Evolutionary conservation across 2,797 vertebrate genomes (phyloP).

Genomic region (Microctenopoma stevenorrisi): DNA sequence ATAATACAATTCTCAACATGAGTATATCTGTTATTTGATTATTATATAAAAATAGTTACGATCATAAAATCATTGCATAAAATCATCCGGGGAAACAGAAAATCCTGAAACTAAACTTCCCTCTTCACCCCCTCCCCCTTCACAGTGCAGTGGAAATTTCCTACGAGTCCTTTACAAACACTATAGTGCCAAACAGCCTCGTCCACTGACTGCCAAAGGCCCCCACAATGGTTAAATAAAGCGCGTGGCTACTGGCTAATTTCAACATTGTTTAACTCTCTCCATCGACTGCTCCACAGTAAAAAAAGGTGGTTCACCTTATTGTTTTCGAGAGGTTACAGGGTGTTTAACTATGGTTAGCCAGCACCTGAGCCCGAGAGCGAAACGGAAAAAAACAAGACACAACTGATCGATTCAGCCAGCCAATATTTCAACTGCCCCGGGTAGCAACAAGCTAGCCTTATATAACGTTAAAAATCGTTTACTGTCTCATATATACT

Average conservation of each 20-base stretch:
- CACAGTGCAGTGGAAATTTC: slow-evolving; percentile 78
- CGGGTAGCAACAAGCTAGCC: slow-evolving; percentile 5
- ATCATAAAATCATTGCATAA: neutral
- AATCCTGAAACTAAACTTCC: neutral
- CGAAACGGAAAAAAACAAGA: slow-evolving; percentile 19
- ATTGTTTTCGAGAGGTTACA: neutral
- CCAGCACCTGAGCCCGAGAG: slow-evolving; percentile 1
- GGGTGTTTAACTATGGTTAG: neutral
- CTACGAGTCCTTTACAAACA: slow-evolving; percentile 57
- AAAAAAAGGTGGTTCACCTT: neutral
- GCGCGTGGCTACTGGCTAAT: neutral
- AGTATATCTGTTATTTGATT: neutral
- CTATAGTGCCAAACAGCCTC: slow-evolving; percentile 34
- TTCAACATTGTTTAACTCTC: neutral
- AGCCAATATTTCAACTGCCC: neutral
- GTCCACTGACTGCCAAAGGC: neutral
- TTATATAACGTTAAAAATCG: neutral
- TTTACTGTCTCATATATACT: no score
- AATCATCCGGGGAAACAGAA: neutral
- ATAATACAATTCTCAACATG: neutral
- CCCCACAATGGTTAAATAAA: neutral
- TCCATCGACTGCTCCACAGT: fast-evolving
- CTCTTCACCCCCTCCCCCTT: slow-evolving; percentile 36
- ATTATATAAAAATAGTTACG: neutral
- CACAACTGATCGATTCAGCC: slow-evolving; percentile 12